Conservation (phyloP, 2,888 invertebrate species). For the Ferdinandea cuprea region DNA sequence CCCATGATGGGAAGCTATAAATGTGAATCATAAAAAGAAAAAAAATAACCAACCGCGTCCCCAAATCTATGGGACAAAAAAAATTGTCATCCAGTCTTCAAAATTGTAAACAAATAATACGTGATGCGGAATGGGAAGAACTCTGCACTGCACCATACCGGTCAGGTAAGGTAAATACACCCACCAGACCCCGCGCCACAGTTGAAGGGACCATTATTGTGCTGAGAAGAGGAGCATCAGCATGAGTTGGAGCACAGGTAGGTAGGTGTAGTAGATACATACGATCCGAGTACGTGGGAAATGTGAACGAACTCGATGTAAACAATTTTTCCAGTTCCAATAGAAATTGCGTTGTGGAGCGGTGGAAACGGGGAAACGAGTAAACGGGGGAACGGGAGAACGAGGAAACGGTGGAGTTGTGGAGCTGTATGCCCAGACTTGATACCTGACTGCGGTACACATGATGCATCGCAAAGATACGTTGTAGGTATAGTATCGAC, state of each 20-base stretch:
- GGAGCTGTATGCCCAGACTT: slow-evolving; percentile 17
- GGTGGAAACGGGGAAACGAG: no score
- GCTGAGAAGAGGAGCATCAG: slow-evolving; percentile 38
- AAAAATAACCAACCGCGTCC: background rate
- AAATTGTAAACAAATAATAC: slow-evolving; percentile 65
- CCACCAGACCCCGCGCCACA: background rate
- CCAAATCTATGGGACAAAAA: background rate
- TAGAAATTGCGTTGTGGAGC: slow-evolving; percentile 43
- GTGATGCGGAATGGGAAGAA: slow-evolving; percentile 43
- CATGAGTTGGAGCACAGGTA: slow-evolving; percentile 27
- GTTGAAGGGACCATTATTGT: background rate
- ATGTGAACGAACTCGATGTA: slow-evolving; percentile 73
- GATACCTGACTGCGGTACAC: slow-evolving; percentile 55
- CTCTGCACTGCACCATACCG: slow-evolving; percentile 23
- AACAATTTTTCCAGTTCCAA: slow-evolving; percentile 70
- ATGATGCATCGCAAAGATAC: slow-evolving; percentile 63
- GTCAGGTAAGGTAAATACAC: slow-evolving; percentile 35
- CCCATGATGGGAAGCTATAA: slow-evolving; percentile 33
- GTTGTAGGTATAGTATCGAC: slow-evolving; percentile 23
- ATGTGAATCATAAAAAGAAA: slow-evolving; percentile 13
- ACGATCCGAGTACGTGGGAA: slow-evolving; percentile 53
- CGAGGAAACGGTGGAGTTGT: no score
- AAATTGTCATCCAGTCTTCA: slow-evolving; percentile 26
- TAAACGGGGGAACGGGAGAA: no score
- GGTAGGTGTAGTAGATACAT: slow-evolving; percentile 11